Evolutionary conservation across 2,888 invertebrate species (phyloP).

Genomic region (Notodonta dromedarius): DNA sequence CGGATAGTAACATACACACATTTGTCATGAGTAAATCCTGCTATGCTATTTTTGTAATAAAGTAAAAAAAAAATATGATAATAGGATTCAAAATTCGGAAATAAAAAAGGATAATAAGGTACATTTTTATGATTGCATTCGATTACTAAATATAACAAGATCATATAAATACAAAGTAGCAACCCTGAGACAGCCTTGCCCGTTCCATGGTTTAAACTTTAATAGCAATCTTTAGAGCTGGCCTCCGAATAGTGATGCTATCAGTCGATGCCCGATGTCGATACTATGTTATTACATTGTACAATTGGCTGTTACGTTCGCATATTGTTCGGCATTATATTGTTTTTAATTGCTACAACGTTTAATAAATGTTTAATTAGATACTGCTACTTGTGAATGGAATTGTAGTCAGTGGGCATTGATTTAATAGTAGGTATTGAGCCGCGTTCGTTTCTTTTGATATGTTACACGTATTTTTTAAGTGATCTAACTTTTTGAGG

Average conservation of each 20-base stretch:
- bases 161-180: conserved; percentile 20
- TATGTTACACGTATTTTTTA: not conserved
- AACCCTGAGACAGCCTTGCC: conserved; percentile 41
- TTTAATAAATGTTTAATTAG: conserved; percentile 18
- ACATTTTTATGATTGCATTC: too few species aligned
- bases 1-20: too few species aligned
- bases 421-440: conserved; percentile 1
- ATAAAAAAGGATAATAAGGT: too few species aligned
- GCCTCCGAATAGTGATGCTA: conserved; percentile 69
- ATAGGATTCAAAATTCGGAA: too few species aligned
- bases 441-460: not conserved
- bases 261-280: conserved; percentile 65
- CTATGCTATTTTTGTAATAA: too few species aligned
- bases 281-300: conserved; percentile 61
- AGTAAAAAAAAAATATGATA: too few species aligned
- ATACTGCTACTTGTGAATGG: conserved; percentile 5
- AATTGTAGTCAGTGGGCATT: conserved; percentile 3
- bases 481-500: not conserved
- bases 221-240: conserved; percentile 82
- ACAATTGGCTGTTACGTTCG: conserved; percentile 47
- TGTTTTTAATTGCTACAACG: conserved; percentile 30
- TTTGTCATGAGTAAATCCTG: too few species aligned
- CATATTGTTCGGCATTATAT: conserved; percentile 37
- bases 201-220: conserved; percentile 71
- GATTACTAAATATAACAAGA: conserved; percentile 21